Percentiles rank a stretch among this genome's conserved stretches.
Evolutionary conservation across 1,140 invertebrate genomes (phyloP).

Genomic region (Caenorhabditis brenneri): DNA sequence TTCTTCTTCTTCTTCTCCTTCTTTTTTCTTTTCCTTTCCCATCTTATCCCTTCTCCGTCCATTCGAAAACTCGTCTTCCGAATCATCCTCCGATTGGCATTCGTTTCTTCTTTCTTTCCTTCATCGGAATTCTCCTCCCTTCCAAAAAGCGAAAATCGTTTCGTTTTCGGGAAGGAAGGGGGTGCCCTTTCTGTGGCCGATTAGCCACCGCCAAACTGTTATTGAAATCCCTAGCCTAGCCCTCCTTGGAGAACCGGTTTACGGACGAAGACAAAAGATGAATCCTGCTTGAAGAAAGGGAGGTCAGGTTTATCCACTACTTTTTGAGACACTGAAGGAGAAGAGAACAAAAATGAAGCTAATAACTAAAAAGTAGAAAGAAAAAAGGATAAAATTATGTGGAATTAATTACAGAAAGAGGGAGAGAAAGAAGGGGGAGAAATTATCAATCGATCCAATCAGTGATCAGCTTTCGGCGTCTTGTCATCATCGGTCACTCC

Average conservation of each 20-base stretch:
- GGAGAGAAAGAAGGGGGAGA: no score
- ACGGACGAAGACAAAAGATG: neutral
- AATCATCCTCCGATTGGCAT: slow-evolving; percentile 41
- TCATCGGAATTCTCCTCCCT: no score
- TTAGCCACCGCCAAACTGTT: slow-evolving; percentile 39
- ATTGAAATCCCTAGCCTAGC: neutral
- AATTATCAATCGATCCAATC: neutral
- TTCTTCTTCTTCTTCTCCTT: neutral
- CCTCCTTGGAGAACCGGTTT: neutral
- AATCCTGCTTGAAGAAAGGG: neutral
- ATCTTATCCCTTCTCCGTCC: neutral
- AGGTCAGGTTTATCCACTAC: slow-evolving; percentile 14
- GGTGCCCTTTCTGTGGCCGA: slow-evolving; percentile 40
- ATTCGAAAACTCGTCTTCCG: slow-evolving; percentile 24
- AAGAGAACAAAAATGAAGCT: no score
- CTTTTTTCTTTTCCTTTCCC: neutral
- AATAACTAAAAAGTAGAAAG: neutral
- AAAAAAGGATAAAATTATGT: neutral
- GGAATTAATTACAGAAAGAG: slow-evolving; percentile 25
- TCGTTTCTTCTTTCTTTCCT: neutral
- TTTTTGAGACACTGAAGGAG: slow-evolving; percentile 1
- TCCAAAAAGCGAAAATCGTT: slow-evolving; percentile 23
- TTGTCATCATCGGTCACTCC: slow-evolving; percentile 45
- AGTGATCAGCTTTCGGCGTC: slow-evolving; percentile 20
- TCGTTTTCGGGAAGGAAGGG: slow-evolving; percentile 12